These are phyloP conservation scores for Aplysia californica DNA, from an alignment of 1,140 invertebrate genomes.

Conservation along the genomic window DNA sequence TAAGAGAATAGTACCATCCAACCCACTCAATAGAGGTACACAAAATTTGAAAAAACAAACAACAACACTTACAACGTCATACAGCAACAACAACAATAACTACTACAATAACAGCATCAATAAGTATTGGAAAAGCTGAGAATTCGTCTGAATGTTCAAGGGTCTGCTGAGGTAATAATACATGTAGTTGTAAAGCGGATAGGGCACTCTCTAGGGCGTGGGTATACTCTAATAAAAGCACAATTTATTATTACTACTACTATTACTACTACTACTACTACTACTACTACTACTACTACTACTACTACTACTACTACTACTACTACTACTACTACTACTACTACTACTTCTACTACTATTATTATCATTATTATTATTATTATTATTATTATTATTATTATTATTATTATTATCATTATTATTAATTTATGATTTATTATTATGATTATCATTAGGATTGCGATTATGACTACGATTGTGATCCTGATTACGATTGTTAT, in stretches of 20 bases:
- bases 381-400: background rate
- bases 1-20: background rate
- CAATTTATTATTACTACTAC: background rate
- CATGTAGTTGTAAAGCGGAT: too few relatives aligned
- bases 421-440: background rate
- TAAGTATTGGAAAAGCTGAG: too few relatives aligned
- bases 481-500: background rate
- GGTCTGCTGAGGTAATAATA: too few relatives aligned
- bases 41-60: background rate
- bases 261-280: background rate
- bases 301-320: background rate
- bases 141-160: too few relatives aligned
- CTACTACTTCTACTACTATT: background rate
- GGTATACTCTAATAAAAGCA: too few relatives aligned
- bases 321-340: background rate
- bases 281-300: background rate
- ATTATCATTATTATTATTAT: slow-evolving; percentile 1
- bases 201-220: too few relatives aligned
- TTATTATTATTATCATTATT: background rate
- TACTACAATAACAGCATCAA: background rate
- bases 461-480: background rate
- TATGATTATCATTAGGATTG: background rate
- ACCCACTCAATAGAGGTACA: background rate
- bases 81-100: background rate
- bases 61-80: background rate